Evolutionary conservation across 2,797 vertebrate genomes (phyloP), one percentile per base, ranked within the genome.

Genomic region (Glyptemys insculpta): DNA sequence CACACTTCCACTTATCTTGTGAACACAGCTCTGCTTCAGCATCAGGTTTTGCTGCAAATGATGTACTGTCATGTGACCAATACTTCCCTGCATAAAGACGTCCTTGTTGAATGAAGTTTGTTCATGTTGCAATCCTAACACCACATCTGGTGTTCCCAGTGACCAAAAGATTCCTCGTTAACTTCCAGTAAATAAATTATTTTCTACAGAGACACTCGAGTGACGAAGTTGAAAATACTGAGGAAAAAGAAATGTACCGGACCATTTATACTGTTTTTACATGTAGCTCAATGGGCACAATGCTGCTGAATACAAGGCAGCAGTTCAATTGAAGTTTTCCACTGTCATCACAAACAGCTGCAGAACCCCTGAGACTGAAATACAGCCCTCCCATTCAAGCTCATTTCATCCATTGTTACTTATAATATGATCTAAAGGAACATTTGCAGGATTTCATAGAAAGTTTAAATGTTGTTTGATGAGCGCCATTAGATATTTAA

Each of bases 381-480:
- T 68, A 85, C 96, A 96, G 97, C 95, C 96, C 97, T 94, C 86
- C 97, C 94, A 93, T 86, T 90, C 91, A 94, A 88, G 97, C 98
- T 98, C 98, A 96, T 98, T 98, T 98, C 90, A 85, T 6, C 97
- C 97, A 98, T 96, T 98, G 98, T 98, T 97, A 56, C 96, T 97
- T 79, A 95, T 84, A 97, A 97, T 96, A 62, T 86, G 97, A 98
- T 98, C 97, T 83, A 97, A 94, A 97, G 95, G 97, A 97, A 97
- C 97, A 97, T 93, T 98, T 96, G 96, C 96, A 97, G 97, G 94
- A 97, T 97, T 97, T 96, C 98, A 97, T 80, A 97, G 96, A 93
- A 98, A 98, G 98, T 96, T 98, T 90, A 97, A 98, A 98, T 97
- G 98, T 97, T 97, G 97, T 97, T 98, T 98, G 98, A 98, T 98